A percentile compares a stretch with the other conserved stretches of the same genome.
phyloP scores from a whole-genome alignment of 1,140 invertebrate species.

The Drosophila punjabiensis region DNA sequence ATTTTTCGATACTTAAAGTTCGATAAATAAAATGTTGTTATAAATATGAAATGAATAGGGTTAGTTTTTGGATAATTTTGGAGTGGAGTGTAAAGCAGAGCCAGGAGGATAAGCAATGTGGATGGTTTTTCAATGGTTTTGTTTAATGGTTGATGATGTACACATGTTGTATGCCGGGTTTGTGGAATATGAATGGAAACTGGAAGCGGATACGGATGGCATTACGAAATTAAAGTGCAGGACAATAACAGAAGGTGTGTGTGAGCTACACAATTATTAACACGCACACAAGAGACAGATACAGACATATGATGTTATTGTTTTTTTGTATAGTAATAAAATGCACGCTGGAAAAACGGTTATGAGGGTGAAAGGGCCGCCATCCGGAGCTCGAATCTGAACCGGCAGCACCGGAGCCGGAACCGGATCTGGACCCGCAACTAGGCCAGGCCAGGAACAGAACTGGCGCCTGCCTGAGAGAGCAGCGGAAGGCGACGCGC shows the following conservation, averaged over 20 bases:
- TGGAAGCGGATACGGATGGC: conserved; percentile 26
- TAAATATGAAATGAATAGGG: neutral
- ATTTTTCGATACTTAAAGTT: neutral
- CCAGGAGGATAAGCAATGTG: conserved; percentile 42
- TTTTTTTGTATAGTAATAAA: conserved; percentile 46
- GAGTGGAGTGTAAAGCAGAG: conserved; percentile 37
- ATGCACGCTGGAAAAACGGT: conserved; percentile 52
- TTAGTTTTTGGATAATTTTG: conserved; percentile 32
- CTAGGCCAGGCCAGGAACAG: conserved; percentile 8
- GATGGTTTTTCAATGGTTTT: conserved; percentile 5
- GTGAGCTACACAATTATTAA: conserved; percentile 22
- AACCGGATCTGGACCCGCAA: conserved; percentile 1
- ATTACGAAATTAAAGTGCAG: conserved; percentile 17
- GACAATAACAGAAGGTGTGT: conserved; percentile 11
- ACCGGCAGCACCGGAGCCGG: conserved; percentile 6
- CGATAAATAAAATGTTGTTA: neutral
- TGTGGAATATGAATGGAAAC: conserved; percentile 31
- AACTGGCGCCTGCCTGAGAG: conserved; percentile 23
- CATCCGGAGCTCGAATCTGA: conserved; percentile 4
- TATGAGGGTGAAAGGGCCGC: conserved; percentile 23
- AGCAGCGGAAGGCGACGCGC: conserved; percentile 38
- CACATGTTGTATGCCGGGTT: conserved; percentile 4
- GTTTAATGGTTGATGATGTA: conserved; percentile 20
- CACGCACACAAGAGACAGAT: conserved; percentile 39
- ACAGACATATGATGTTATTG: conserved; percentile 28